phyloP scores from a whole-genome alignment of 2,797 vertebrate genomes.

The Salmo trutta region DNA sequence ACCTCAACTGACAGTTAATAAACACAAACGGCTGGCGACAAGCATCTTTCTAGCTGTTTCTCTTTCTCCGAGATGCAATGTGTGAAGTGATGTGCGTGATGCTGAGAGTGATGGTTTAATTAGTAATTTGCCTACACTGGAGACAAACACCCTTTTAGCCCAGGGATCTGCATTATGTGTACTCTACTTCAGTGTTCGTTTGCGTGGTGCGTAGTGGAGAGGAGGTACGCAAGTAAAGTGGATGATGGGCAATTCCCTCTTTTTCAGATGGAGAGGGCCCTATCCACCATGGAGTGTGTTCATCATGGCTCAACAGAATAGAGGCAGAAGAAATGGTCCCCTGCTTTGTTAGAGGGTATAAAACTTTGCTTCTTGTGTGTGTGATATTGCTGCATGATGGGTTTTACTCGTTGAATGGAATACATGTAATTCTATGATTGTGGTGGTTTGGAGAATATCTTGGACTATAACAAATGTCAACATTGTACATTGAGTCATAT shows the following conservation, averaged over 20 bases:
- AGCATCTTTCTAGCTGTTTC: slow-evolving; percentile 16
- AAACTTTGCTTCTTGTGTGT: neutral
- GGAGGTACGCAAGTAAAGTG: slow-evolving; percentile 25
- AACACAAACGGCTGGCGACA: slow-evolving; percentile 7
- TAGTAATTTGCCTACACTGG: slow-evolving; percentile 50
- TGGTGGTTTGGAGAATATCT: too few species aligned
- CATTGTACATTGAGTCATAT: too few species aligned
- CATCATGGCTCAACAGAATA: slow-evolving; percentile 96
- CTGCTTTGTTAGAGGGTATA: slow-evolving; percentile 95
- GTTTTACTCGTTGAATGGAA: neutral
- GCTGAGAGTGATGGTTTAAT: slow-evolving; percentile 50
- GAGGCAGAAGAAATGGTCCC: slow-evolving; percentile 89
- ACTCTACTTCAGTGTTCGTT: slow-evolving; percentile 42
- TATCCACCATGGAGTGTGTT: slow-evolving; percentile 94
- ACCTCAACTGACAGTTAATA: slow-evolving; percentile 17
- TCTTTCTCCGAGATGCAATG: neutral
- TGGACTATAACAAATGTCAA: too few species aligned
- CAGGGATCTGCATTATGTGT: slow-evolving; percentile 38
- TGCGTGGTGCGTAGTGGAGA: slow-evolving; percentile 22
- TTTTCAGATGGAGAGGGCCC: slow-evolving; percentile 89
- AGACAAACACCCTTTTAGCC: slow-evolving; percentile 28
- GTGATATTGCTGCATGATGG: neutral
- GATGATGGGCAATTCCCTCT: slow-evolving; percentile 27
- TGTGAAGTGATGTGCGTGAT: slow-evolving; percentile 49
- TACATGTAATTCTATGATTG: neutral